These are phyloP conservation scores for Plecturocebus donacophilus DNA, from an alignment of 2,113 vertebrate species.

Conservation along the genomic window DNA sequence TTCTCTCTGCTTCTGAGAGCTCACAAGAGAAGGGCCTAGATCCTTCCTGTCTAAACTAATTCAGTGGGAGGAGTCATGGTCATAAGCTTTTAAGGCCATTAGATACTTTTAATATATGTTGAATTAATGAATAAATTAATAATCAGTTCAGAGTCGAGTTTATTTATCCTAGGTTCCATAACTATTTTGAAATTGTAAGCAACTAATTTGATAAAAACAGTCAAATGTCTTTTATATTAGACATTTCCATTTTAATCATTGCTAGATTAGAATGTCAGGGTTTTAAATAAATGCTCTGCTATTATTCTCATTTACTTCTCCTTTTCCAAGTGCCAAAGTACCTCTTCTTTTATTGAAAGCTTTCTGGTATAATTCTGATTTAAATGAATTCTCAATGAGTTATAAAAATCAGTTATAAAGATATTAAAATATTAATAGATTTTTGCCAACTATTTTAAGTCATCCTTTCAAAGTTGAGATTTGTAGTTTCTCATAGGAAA, in stretches of 20 bases:
- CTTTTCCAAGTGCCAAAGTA: conserved; percentile 1
- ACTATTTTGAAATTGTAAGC: conserved; percentile 6
- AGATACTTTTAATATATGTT: not conserved
- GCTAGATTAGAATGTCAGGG: not conserved
- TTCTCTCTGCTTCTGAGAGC: not conserved
- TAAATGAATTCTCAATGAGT: conserved; percentile 1
- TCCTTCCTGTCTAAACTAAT: not conserved
- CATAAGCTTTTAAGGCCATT: not conserved
- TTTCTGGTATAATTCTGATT: conserved; percentile 28
- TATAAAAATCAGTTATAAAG: not conserved
- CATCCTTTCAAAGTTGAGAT: not conserved
- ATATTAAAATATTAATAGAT: not conserved
- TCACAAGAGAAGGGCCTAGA: not conserved
- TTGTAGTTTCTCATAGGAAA: conserved; percentile 37
- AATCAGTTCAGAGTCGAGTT: not conserved
- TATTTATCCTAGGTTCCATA: not conserved
- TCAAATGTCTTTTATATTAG: not conserved
- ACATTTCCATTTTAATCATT: conserved; percentile 15
- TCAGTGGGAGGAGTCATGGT: not conserved
- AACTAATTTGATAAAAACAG: conserved; percentile 15
- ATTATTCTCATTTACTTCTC: conserved; percentile 5
- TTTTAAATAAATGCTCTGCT: conserved; percentile 38
- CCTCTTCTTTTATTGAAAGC: not conserved
- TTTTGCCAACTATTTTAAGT: not conserved
- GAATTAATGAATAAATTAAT: conserved; percentile 22